Evolutionary conservation across 2,113 vertebrate genomes (phyloP), one percentile per base, ranked within the genome.

Genomic region (Platichthys stellatus): DNA sequence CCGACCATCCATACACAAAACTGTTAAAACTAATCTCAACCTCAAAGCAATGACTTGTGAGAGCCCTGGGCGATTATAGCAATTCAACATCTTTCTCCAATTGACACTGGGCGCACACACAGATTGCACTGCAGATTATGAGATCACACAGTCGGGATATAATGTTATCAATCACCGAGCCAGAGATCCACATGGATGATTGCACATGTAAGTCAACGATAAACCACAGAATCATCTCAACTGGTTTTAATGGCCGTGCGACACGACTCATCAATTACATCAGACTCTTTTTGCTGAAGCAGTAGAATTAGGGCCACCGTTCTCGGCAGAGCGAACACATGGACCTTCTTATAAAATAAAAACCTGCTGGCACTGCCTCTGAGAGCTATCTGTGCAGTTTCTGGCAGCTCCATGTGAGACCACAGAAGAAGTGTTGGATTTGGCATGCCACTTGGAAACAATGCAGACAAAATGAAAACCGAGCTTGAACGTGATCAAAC

Each of bases 371-470:
- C 72, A 72, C 63, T 64, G 80, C 60, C 77, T 88, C 81, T 81
- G 80, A 89, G 74, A 82, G 23, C 75, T 81, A 80, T 80, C 59
- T 62, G 63, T 75, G 51, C 18, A 11, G 54, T 80, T 83, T 82
- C 76, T 90, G 86, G 85, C 71, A 1, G 68, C 72, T 78, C 57
- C 63, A 83, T 72, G 65, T 67, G 11, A 61, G 80, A 87, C 78
- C 81, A 72, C 77, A 84, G 77, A 86, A 88, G 59, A 72, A 83
- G 68, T 85, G 87, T 92, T 94, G 92, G 67, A 77, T 83, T 94
- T 94, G 93, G 93, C 93, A 80, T 53, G 51, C 0, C 31, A 43
- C 57, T 85, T 90, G 91, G 93, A 94, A 92, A 93, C 84, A 91
- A 82, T 82, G 58, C 74, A 78, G 86, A 63, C 72, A 59, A 67